These are phyloP conservation scores for Drosophila mimetica DNA, from an alignment of 2,888 invertebrate species.

Conservation along the genomic window DNA sequence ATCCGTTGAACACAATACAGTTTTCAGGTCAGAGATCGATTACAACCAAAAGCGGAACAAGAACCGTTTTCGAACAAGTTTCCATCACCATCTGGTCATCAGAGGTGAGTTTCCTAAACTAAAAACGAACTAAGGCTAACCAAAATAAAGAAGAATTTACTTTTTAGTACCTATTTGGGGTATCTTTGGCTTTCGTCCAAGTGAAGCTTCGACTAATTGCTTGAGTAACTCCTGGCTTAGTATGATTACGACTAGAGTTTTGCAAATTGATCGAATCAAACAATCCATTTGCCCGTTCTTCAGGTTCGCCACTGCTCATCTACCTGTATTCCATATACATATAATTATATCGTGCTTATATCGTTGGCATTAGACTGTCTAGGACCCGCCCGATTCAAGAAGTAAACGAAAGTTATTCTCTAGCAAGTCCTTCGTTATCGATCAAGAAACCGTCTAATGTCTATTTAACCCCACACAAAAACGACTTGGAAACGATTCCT, in stretches of 20 bases:
- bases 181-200: conserved; percentile 26
- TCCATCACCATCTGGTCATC: conserved; percentile 4
- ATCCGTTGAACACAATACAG: conserved; percentile 50
- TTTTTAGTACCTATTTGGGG: conserved; percentile 4
- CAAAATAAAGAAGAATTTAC: not conserved
- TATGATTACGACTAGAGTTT: conserved; percentile 28
- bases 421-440: conserved; percentile 47
- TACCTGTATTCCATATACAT: conserved; percentile 22
- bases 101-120: not conserved
- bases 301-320: not conserved
- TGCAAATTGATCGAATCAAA: conserved; percentile 34
- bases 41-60: conserved; percentile 46
- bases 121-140: conserved; percentile 2
- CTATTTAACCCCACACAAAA: conserved; percentile 25
- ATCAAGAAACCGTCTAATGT: conserved; percentile 48
- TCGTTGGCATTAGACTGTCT: conserved; percentile 38
- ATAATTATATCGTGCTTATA: conserved; percentile 13
- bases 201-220: conserved; percentile 39
- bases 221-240: conserved; percentile 34
- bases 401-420: conserved; percentile 20
- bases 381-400: conserved; percentile 18
- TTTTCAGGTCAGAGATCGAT: conserved; percentile 47
- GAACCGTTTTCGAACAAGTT: conserved; percentile 22
- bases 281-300: conserved; percentile 3
- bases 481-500: conserved; percentile 21